Percentiles rank a stretch among this genome's conserved stretches.
These are phyloP conservation scores for Plutomurus gul DNA, from an alignment of 1,140 invertebrate species.

Conservation along the genomic window DNA sequence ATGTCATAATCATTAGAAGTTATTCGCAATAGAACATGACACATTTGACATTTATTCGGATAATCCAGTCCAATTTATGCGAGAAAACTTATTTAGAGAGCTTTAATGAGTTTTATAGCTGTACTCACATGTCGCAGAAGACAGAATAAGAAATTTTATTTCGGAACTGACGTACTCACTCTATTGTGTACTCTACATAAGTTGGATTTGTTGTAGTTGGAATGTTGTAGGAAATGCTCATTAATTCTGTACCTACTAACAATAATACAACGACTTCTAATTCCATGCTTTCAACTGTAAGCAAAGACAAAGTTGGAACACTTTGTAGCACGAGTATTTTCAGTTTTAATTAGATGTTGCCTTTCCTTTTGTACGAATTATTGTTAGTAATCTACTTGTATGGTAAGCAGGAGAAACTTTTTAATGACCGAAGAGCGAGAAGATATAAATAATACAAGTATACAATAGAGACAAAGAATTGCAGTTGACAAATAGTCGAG, in stretches of 20 bases:
- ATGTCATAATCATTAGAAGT: background rate
- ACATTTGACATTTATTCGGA: conserved; percentile 1
- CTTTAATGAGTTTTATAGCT: background rate
- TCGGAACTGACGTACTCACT: background rate
- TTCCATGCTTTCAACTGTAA: too few species aligned
- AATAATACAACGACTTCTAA: too few species aligned
- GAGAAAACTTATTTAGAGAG: background rate
- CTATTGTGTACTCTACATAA: background rate
- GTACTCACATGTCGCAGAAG: background rate
- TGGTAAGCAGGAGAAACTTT: conserved; percentile 11
- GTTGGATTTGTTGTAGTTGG: background rate
- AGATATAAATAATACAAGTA: background rate
- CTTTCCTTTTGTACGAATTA: background rate
- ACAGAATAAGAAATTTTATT: too few species aligned
- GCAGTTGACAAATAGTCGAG: background rate
- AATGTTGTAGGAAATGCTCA: background rate
- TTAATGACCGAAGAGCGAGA: too few species aligned
- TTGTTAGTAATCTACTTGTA: too few species aligned
- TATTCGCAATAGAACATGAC: background rate
- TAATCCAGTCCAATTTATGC: conserved; percentile 17
- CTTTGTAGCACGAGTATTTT: background rate
- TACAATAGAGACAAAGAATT: too few species aligned
- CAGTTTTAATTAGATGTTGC: background rate
- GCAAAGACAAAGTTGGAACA: too few species aligned
- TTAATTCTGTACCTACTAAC: background rate